These are phyloP conservation scores for Selenia dentaria DNA, from an alignment of 2,888 invertebrate genomes.

Conservation along the genomic window DNA sequence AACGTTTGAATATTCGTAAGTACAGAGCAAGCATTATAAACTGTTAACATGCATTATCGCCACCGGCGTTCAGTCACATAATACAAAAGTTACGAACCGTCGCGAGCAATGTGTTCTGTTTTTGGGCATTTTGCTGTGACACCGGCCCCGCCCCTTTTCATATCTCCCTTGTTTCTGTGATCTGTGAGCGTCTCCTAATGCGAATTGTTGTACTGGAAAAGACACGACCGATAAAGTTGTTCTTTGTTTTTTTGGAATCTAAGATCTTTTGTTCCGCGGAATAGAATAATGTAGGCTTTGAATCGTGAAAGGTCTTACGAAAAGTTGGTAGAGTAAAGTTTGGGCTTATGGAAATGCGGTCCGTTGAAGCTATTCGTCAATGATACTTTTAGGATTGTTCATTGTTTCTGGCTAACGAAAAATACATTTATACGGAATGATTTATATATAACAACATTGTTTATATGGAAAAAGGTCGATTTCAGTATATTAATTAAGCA, in stretches of 20 bases:
- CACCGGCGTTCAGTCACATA: no score
- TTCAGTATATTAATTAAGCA: no score
- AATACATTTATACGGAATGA: not conserved
- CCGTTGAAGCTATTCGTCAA: not conserved
- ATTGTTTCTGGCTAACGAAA: not conserved
- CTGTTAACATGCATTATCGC: no score
- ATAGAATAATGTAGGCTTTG: constrained; percentile 6
- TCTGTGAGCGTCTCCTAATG: not conserved
- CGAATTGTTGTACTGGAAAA: constrained; percentile 2
- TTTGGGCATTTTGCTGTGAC: no score
- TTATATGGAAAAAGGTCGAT: no score
- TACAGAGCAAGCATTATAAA: no score
- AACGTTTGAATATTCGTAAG: no score
- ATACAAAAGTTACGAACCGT: no score
- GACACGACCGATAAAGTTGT: constrained; percentile 1
- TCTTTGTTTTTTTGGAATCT: not conserved
- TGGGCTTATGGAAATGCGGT: constrained; percentile 10
- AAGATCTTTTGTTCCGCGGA: constrained; percentile 1
- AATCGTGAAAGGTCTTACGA: constrained; percentile 4
- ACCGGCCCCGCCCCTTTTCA: no score
- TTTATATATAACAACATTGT: no score
- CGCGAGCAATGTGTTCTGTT: no score
- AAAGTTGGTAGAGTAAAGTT: constrained; percentile 4
- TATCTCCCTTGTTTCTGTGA: no score
- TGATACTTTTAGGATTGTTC: not conserved